Percentiles rank a stretch among this genome's conserved stretches.
These are phyloP conservation scores for Diplodus puntazzo DNA, from an alignment of 2,797 vertebrate species.

Conservation along the genomic window DNA sequence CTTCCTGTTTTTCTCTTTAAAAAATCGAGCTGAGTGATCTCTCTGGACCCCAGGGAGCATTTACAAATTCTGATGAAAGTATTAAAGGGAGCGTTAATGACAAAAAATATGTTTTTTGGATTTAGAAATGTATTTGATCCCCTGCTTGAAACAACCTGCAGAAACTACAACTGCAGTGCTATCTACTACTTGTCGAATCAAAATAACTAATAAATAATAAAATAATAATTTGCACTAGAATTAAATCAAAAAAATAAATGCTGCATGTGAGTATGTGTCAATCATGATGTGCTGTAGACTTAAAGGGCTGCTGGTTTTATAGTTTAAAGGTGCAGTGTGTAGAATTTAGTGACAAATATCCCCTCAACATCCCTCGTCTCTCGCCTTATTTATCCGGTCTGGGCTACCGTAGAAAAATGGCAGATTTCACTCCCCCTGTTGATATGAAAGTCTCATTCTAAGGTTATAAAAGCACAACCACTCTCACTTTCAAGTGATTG, in stretches of 20 bases:
- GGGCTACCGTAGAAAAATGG: no score
- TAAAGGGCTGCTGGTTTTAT: no score
- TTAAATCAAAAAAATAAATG: not conserved
- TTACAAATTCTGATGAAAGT: conserved; percentile 11
- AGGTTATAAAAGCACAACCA: no score
- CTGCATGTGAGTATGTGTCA: not conserved
- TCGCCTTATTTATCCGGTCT: no score
- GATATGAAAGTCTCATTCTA: no score
- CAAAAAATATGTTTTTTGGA: conserved; percentile 50
- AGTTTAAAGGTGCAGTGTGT: no score
- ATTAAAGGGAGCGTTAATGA: conserved; percentile 39
- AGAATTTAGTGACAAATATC: no score
- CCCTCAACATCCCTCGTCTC: no score
- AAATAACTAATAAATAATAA: not conserved
- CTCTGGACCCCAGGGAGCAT: conserved; percentile 24
- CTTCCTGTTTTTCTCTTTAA: conserved; percentile 1
- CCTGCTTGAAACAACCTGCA: not conserved
- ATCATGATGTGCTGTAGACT: not conserved
- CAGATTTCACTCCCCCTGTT: no score
- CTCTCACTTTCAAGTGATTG: no score
- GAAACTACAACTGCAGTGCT: no score
- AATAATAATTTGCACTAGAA: conserved; percentile 6
- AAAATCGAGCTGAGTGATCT: conserved; percentile 24
- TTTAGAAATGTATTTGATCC: conserved; percentile 8
- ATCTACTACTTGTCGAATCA: conserved; percentile 25